Conservation (phyloP, 2,888 invertebrate species). For the Drepana falcataria region DNA sequence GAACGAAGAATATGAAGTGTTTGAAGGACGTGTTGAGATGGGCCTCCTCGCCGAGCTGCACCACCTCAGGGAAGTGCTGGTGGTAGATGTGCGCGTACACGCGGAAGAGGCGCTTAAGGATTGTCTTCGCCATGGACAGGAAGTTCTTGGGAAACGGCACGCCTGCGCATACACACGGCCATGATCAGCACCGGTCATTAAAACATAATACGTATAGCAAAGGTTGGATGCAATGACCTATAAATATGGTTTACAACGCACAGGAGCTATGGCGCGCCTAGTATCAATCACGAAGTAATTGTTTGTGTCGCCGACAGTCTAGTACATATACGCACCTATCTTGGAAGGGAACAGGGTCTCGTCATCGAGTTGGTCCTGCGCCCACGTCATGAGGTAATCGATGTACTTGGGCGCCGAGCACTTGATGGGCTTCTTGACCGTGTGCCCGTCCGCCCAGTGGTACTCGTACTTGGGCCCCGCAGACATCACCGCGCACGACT, state of each 20-base stretch:
- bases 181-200: neutral
- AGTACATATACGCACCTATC: conserved; percentile 75
- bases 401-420: conserved; percentile 99
- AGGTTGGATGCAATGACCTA: too few relatives aligned
- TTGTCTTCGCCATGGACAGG: conserved; percentile 97
- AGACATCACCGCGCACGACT: conserved; percentile 98
- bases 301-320: too few relatives aligned
- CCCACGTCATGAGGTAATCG: conserved; percentile 99
- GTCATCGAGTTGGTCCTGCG: conserved; percentile 99
- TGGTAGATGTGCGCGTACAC: conserved; percentile 99
- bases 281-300: too few relatives aligned
- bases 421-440: conserved; percentile 98
- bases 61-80: conserved; percentile 98
- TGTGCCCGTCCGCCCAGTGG: conserved; percentile 99
- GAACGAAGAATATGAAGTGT: conserved; percentile 99
- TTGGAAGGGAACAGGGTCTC: conserved; percentile 99
- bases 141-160: conserved; percentile 99
- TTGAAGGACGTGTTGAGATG: conserved; percentile 99
- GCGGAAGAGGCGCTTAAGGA: conserved; percentile 97
- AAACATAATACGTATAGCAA: too few relatives aligned
- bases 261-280: too few relatives aligned
- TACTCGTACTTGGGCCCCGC: conserved; percentile 99
- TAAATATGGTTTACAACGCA: too few relatives aligned
- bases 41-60: conserved; percentile 98
- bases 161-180: conserved; percentile 66